These are phyloP conservation scores for Prochilodus magdalenae DNA, from an alignment of 2,113 vertebrate genomes.

Conservation along the genomic window DNA sequence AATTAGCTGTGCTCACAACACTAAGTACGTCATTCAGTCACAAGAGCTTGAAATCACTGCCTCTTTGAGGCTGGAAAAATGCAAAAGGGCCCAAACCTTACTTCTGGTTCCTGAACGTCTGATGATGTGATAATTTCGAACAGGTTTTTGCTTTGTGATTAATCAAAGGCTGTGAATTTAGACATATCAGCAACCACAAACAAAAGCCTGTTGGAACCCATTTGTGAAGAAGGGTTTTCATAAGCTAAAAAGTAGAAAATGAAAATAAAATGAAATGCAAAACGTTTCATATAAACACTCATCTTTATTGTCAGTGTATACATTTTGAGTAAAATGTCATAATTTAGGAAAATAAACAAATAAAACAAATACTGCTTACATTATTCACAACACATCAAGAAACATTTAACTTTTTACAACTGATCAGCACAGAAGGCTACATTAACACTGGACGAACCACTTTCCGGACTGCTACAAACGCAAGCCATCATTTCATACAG, in stretches of 20 bases:
- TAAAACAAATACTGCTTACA: constrained; percentile 21
- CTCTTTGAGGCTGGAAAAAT: neutral
- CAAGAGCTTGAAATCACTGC: neutral
- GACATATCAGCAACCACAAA: neutral
- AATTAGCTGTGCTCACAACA: neutral
- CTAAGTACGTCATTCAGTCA: neutral
- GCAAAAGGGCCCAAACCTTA: neutral
- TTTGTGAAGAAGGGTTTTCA: neutral
- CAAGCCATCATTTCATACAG: constrained; percentile 16
- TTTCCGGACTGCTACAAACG: constrained; percentile 22
- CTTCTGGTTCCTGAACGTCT: neutral
- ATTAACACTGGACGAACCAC: constrained; percentile 3
- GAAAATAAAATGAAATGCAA: neutral
- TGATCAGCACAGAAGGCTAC: constrained; percentile 47
- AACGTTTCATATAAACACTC: constrained; percentile 12
- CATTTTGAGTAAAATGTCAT: constrained; percentile 53
- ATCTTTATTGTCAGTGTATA: constrained; percentile 67
- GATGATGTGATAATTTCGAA: neutral
- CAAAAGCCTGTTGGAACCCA: neutral
- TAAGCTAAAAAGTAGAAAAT: neutral
- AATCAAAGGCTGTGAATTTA: neutral
- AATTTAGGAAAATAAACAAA: constrained; percentile 67
- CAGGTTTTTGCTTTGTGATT: neutral
- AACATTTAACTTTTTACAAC: constrained; percentile 55
- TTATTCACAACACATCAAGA: neutral